Conservation (phyloP, 2,797 vertebrate species). For the Rhinoraja longicauda region DNA sequence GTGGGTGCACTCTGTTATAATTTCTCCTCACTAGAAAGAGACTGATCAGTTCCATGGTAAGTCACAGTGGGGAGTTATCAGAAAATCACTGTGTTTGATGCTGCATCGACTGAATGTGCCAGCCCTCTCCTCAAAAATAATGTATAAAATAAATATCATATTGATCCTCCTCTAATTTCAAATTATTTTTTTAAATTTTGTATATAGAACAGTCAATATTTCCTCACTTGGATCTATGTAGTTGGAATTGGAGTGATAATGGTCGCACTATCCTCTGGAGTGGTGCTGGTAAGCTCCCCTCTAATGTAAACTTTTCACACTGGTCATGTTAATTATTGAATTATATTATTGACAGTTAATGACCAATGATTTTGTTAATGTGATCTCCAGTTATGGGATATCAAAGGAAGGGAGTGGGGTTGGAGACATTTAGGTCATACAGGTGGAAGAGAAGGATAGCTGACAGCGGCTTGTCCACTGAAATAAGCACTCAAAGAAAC, state of each 20-base stretch:
- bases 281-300: not conserved
- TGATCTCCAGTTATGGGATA: not conserved
- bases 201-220: constrained; percentile 8
- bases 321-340: not conserved
- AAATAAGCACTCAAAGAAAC: not conserved
- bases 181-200: not conserved
- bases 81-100: not conserved
- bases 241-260: constrained; percentile 25
- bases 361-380: not conserved
- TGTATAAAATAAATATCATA: not conserved
- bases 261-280: constrained; percentile 19
- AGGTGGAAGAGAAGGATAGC: not conserved
- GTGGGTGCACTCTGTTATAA: not conserved
- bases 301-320: not conserved
- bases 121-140: too few relatives aligned
- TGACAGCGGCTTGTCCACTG: not conserved
- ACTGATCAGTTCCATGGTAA: not conserved
- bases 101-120: not conserved
- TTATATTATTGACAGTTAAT: not conserved
- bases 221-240: not conserved
- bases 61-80: not conserved
- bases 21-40: not conserved
- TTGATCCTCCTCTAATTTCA: not conserved
- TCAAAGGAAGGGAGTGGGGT: not conserved
- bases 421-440: not conserved